phyloP scores from a whole-genome alignment of 2,888 invertebrate species.

The Brassicogethes aeneus region DNA sequence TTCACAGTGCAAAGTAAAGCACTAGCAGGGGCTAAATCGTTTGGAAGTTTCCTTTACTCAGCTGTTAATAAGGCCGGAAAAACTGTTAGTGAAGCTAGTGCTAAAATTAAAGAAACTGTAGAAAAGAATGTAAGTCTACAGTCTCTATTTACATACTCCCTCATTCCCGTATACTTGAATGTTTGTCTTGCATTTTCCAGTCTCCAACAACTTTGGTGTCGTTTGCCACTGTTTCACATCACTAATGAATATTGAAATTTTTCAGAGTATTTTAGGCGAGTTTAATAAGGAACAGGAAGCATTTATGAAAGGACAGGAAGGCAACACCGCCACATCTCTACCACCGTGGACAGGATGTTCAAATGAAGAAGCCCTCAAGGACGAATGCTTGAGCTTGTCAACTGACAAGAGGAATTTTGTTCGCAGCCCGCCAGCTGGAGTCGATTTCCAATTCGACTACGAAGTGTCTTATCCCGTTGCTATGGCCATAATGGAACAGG shows the following conservation, averaged over 20 bases:
- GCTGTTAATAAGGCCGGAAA: constrained; percentile 95
- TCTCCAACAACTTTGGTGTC: no score
- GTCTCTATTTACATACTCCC: neutral
- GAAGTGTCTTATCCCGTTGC: constrained; percentile 89
- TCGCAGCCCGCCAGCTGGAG: constrained; percentile 90
- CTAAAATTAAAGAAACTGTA: constrained; percentile 91
- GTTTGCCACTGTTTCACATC: no score
- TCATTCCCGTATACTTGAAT: no score
- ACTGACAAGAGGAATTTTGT: constrained; percentile 95
- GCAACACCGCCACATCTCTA: constrained; percentile 58
- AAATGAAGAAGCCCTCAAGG: constrained; percentile 89
- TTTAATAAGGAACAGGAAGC: constrained; percentile 96
- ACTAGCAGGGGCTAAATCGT: constrained; percentile 79
- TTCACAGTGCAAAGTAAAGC: constrained; percentile 80
- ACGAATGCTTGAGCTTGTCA: constrained; percentile 90
- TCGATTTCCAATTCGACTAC: constrained; percentile 93
- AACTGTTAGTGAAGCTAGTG: constrained; percentile 81
- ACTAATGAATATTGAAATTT: constrained; percentile 11
- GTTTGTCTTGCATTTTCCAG: no score
- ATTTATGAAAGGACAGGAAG: constrained; percentile 80
- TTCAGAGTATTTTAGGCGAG: constrained; percentile 89
- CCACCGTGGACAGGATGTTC: constrained; percentile 94
- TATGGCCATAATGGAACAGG: constrained; percentile 88
- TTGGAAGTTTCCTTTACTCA: constrained; percentile 88
- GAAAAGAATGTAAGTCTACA: constrained; percentile 78